Base-by-base conservation (phyloP, 2,888 invertebrate genomes). In the Helicoverpa assulta region DNA sequence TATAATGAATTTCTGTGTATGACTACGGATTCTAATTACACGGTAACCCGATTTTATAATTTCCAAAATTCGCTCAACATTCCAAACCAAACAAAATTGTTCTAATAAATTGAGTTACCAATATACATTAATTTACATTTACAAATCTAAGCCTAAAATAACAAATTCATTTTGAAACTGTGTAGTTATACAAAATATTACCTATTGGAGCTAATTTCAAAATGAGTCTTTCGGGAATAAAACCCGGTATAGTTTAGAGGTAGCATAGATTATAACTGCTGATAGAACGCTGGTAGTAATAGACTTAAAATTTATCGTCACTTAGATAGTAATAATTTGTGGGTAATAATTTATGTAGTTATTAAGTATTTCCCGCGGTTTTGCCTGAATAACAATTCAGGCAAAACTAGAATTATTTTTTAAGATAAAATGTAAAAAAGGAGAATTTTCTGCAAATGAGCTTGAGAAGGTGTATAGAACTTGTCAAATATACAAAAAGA, bases 301-400 rank as follows among this genome's bases (percentile, higher is more conserved):
- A 53, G 56, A 53, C 40, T 56, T 26, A 7, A 40, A 63, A 80
- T 74, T 67, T 80, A 80, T 74, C 52, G 68, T 50, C 61, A 55
- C 64, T 70, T 74, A 56, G 64, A 54, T 52, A 51, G 12, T 19
- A n/a, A 21, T 69, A 65, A 58, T 65, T 65, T 43, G 66, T 58
- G 29, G 3, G 10, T 7, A 7, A n/a, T 26, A 26, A 26, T 37
- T 68, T 19, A 16, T 56, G 12, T 18, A 16, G 8, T 21, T 12
- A 10, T 19, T 8, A 26, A 1, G 3, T 18, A 10, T 18, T 51
- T n/a, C 43, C 43, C 16, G 43, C 4, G 5, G 16, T 5, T 16
- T n/a, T 7, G 2, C 47, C n/a, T n/a, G 47, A 40, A 40, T 33
- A 33, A n/a, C n/a, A n/a, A n/a, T n/a, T n/a, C n/a, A n/a, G n/a